Percentiles rank a stretch among this genome's conserved stretches.
Evolutionary conservation across 2,113 vertebrate genomes (phyloP).

Genomic region (Merops nubicus): DNA sequence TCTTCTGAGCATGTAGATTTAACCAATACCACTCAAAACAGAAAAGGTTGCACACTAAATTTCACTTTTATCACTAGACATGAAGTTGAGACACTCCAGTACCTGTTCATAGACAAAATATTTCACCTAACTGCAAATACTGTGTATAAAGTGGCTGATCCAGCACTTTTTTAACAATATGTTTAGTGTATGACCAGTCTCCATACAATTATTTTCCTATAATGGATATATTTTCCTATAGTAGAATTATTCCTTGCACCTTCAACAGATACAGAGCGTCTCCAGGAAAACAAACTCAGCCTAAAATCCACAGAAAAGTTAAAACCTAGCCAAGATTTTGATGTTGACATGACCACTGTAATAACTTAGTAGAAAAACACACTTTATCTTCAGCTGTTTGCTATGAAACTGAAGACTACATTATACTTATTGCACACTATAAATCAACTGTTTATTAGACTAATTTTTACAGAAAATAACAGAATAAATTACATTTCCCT

Average conservation of each 20-base stretch:
- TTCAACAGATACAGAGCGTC: background rate
- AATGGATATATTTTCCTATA: background rate
- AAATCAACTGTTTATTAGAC: background rate
- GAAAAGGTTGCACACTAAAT: background rate
- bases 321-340: background rate
- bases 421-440: background rate
- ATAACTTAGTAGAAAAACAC: background rate
- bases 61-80: background rate
- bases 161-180: background rate
- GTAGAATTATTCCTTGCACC: background rate
- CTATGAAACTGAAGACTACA: background rate
- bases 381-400: background rate
- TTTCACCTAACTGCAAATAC: background rate
- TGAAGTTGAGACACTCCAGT: background rate
- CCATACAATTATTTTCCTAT: background rate
- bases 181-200: background rate
- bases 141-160: background rate
- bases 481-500: conserved; percentile 34
- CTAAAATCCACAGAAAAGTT: background rate
- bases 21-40: background rate
- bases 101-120: background rate
- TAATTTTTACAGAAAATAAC: background rate
- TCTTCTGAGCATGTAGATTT: background rate
- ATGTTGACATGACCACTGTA: background rate
- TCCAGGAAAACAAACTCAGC: background rate